Evolutionary conservation across 2,113 vertebrate genomes (phyloP), one percentile per base, ranked within the genome.

Genomic region (Crocuta crocuta): DNA sequence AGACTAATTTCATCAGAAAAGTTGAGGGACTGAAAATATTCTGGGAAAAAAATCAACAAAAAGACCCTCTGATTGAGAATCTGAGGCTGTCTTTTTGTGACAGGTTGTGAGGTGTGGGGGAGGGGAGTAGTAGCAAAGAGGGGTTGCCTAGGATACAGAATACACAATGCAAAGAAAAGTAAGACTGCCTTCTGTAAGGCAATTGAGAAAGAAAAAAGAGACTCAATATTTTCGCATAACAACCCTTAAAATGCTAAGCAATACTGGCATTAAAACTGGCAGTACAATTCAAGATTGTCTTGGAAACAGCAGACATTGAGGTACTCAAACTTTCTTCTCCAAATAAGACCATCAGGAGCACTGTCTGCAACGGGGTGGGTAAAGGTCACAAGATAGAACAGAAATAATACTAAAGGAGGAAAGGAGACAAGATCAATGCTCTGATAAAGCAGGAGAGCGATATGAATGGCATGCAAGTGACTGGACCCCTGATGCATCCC

Each of bases 131-230:
- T 24, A 28, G 4, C 24, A 21, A 80, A 24, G 5, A 81, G 50
- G 23, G 2, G 81, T 93, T 97, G 76, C 95, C 94, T 95, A 76
- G 85, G 88, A 89, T 76, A 95, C 45, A 86, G 83, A 92, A 87
- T 15, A 71, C 10, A 80, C 2, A 71, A 73, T 61, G 24, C 73
- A 84, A 92, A 82, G 35, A 55, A 81, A 76, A 87, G 68, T 48
- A 68, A 91, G 10, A 13, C 39, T 70, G 33, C 24, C 16, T 97
- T 93, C 76, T 85, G 4, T 61, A 70, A 45, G 88, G n/a, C 33
- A 33, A 33, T 3, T 33, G 74, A 65, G 43, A 91, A 70, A 58
- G 31, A n/a, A 55, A 48, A 88, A 33, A 74, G 21, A 73, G 43
- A 70, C 78, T 50, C 2, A 6, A 4, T 28, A 50, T 83, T 94